A percentile compares a stretch with the other conserved stretches of the same genome.
Conservation (phyloP, 1,140 invertebrate species). For the Tetramorium alpestre region DNA sequence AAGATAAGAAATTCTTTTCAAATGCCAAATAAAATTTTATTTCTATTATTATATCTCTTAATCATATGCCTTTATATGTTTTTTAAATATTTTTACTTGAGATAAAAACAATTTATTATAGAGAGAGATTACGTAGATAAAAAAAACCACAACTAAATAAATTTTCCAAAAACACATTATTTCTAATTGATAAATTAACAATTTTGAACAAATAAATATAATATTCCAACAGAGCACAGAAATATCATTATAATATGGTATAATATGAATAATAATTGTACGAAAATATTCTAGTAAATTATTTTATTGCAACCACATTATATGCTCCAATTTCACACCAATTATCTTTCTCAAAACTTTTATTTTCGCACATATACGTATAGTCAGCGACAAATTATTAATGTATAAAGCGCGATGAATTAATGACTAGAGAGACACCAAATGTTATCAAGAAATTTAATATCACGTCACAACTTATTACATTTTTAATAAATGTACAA, state of each 20-base stretch:
- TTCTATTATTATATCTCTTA: not conserved
- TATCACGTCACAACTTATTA: slow-evolving; percentile 29
- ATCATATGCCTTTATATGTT: not conserved
- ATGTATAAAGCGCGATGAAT: not conserved
- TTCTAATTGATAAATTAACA: not conserved
- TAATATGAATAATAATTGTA: not conserved
- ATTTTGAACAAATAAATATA: not conserved
- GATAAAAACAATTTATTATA: not conserved
- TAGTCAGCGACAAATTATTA: not conserved
- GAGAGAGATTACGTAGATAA: not conserved
- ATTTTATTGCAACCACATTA: not conserved
- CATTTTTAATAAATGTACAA: slow-evolving; percentile 34
- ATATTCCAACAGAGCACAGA: not conserved
- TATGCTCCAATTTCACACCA: not conserved
- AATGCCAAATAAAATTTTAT: not conserved
- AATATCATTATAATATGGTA: not conserved
- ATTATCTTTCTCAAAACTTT: not conserved
- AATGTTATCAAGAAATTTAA: slow-evolving; percentile 45
- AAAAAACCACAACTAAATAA: not conserved
- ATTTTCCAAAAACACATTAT: not conserved
- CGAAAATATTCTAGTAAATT: not conserved
- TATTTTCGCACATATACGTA: not conserved
- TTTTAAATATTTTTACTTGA: not conserved
- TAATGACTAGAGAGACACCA: slow-evolving; percentile 5
- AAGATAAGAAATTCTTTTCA: not conserved